Conservation (phyloP, 2,888 invertebrate species). For the Parnassius orleans region DNA sequence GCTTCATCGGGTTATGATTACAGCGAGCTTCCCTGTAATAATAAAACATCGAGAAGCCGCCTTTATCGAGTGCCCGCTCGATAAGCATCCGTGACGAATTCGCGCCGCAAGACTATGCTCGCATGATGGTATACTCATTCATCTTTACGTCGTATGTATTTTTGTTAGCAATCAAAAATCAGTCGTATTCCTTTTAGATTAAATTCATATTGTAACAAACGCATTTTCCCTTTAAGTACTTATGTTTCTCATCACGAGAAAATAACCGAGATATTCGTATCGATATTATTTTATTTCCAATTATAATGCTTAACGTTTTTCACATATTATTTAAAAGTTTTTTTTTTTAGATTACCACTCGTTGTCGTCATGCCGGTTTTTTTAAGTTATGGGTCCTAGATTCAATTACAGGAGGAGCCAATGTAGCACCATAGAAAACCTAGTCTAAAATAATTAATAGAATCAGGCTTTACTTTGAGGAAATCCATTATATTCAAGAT, state of each 20-base stretch:
- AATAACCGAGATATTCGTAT: slow-evolving; percentile 63
- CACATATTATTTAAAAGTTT: slow-evolving; percentile 41
- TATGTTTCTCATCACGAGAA: slow-evolving; percentile 38
- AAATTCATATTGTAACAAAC: slow-evolving; percentile 28
- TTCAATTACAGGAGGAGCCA: too few species aligned
- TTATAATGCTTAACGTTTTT: slow-evolving; percentile 60
- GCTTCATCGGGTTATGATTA: slow-evolving; percentile 61
- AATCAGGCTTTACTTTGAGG: too few species aligned
- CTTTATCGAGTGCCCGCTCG: slow-evolving; percentile 74
- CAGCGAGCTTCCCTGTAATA: slow-evolving; percentile 61
- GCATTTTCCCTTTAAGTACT: slow-evolving; percentile 20
- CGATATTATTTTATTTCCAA: slow-evolving; percentile 74
- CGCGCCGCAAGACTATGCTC: slow-evolving; percentile 61
- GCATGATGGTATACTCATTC: slow-evolving; percentile 33
- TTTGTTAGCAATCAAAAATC: slow-evolving; percentile 30
- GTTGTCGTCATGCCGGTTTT: background rate
- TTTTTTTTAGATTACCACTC: slow-evolving; percentile 29
- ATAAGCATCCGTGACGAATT: slow-evolving; percentile 80
- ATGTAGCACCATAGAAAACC: too few species aligned
- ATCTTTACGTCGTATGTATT: slow-evolving; percentile 15
- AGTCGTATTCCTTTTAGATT: slow-evolving; percentile 28
- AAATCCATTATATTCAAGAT: too few species aligned
- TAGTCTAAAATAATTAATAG: too few species aligned
- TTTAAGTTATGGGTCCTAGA: too few species aligned
- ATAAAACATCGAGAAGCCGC: slow-evolving; percentile 72